Evolutionary conservation across 2,113 vertebrate genomes (phyloP), one percentile per base, ranked within the genome.

Genomic region (Mixornis gularis): DNA sequence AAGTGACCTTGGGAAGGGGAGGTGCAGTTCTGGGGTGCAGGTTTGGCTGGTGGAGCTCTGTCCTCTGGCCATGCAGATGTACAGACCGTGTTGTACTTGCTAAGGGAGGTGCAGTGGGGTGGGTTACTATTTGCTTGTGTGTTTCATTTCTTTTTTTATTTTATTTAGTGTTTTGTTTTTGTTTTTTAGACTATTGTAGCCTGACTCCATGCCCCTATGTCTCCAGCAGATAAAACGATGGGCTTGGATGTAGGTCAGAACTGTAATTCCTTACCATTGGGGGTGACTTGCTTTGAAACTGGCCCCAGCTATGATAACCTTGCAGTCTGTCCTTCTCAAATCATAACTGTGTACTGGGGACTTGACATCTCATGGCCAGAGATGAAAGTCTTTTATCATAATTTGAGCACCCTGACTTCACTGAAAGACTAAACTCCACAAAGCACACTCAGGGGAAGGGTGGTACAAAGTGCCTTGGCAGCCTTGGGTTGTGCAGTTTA

Each of bases 291-390:
- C 49, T 79, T 77, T 92, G 85, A 85, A 87, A 62, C 12, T 20
- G 34, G 70, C 81, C 81, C n/a, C 9, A 5, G 34, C 59, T 49
- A 0, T 4, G 20, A 55, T 92, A 85, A 79, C 81, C 79, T 89
- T 92, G 87, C 40, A 52, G 78, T 79, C 59, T 68, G 87, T 92
- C 89, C 91, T 95, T 72, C 92, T 90, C 44, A 89, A 24, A 72
- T 93, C 59, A 19, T 65, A 66, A 53, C 52, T 86, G 7, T 53
- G 36, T 90, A 16, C 78, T 48, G 68, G 63, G 41, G 62, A 81
- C 72, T 87, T 87, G 90, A 79, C 65, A 38, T 91, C 53, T 89
- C 72, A 89, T 53, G 69, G 90, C 27, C 85, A 51, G 60, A 69
- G 65, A 72, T 63, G 65, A 87, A 63, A 63, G 63, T 65, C 76